Evolutionary conservation across 1,140 invertebrate genomes (phyloP).

Genomic region (Heliconius melpomene): DNA sequence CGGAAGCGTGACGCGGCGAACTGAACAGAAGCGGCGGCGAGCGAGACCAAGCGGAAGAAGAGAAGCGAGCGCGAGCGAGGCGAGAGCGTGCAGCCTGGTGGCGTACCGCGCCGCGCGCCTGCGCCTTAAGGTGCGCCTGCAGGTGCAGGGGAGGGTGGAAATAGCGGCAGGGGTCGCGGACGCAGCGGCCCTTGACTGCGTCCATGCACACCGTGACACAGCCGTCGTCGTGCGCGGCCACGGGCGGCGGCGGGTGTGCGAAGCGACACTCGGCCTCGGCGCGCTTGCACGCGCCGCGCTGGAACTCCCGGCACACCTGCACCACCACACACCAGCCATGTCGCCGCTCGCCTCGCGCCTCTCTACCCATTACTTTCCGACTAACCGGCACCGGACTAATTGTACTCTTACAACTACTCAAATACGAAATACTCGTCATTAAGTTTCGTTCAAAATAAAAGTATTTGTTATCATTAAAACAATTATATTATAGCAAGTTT

Average conservation of each 20-base stretch:
- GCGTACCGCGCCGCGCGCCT: slow-evolving; percentile 97
- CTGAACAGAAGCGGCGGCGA: slow-evolving; percentile 78
- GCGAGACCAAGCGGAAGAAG: slow-evolving; percentile 77
- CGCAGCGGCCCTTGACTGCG: slow-evolving; percentile 98
- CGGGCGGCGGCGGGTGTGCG: slow-evolving; percentile 97
- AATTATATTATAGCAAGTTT: too few species aligned
- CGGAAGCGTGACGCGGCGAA: slow-evolving; percentile 79
- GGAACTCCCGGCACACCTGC: slow-evolving; percentile 99
- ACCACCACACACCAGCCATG: slow-evolving; percentile 74
- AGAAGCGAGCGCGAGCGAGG: slow-evolving; percentile 76
- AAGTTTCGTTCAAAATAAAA: neutral
- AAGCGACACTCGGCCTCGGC: slow-evolving; percentile 97
- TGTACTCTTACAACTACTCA: neutral
- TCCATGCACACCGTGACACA: slow-evolving; percentile 99
- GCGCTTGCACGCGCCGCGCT: slow-evolving; percentile 98
- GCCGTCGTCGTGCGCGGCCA: slow-evolving; percentile 96
- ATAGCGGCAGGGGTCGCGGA: slow-evolving; percentile 97
- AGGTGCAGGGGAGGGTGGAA: slow-evolving; percentile 98
- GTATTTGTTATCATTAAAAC: too few species aligned
- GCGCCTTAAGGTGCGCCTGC: slow-evolving; percentile 99
- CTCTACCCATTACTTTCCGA: slow-evolving; percentile 32
- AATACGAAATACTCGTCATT: neutral
- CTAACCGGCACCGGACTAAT: slow-evolving; percentile 17
- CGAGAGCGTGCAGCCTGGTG: slow-evolving; percentile 83
- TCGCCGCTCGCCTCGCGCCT: slow-evolving; percentile 45